Conservation (phyloP, 2,113 vertebrate genomes). For the Campylomormyrus numenius region DNA sequence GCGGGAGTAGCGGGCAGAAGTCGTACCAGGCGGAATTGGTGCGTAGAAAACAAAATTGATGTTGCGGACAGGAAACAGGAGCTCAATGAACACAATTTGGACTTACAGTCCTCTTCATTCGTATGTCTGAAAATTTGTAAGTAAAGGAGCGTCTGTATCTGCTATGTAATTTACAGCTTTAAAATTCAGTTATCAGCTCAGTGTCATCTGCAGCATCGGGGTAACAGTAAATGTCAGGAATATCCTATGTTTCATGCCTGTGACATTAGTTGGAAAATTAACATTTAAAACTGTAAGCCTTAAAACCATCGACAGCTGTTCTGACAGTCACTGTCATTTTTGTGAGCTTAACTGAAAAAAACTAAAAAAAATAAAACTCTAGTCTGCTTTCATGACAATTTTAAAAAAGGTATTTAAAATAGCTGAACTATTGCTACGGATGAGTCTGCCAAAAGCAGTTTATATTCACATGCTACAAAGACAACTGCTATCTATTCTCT, state of each 20-base stretch:
- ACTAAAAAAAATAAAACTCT: background rate
- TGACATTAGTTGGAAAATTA: background rate
- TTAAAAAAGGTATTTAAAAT: background rate
- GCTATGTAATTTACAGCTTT: background rate
- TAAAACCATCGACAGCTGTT: background rate
- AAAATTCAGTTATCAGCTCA: background rate
- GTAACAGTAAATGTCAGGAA: background rate
- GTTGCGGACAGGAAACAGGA: too few relatives aligned
- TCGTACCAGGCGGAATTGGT: too few relatives aligned
- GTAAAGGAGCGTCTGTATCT: too few relatives aligned
- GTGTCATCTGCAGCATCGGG: background rate
- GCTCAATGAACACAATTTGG: too few relatives aligned
- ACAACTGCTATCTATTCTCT: slow-evolving; percentile 45
- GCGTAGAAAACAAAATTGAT: too few relatives aligned
- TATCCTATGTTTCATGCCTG: background rate
- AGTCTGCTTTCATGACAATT: too few relatives aligned
- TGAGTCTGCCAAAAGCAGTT: slow-evolving; percentile 16
- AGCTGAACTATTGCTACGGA: background rate
- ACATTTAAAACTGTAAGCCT: background rate
- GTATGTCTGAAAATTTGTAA: too few relatives aligned
- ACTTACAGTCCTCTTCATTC: too few relatives aligned
- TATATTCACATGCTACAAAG: slow-evolving; percentile 27
- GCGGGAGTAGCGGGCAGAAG: too few relatives aligned
- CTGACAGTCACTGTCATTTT: background rate
- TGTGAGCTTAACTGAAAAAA: background rate